phyloP scores from a whole-genome alignment of 2,113 vertebrate species.

The Tringa solitaria region DNA sequence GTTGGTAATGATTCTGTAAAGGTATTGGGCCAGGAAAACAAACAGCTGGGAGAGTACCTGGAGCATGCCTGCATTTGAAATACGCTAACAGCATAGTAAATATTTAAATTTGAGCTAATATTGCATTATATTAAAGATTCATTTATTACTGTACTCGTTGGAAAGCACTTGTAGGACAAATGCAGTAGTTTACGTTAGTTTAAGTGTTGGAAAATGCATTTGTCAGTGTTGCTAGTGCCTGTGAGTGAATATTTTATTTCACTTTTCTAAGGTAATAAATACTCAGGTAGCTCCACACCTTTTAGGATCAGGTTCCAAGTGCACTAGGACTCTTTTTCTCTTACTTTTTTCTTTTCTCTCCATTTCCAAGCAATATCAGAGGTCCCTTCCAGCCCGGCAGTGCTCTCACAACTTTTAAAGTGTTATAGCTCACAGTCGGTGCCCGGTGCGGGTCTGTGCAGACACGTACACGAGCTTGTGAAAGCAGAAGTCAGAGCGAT shows the following conservation, averaged over 20 bases:
- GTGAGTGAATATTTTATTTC: neutral
- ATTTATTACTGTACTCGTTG: neutral
- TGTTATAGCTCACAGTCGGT: rapidly evolving
- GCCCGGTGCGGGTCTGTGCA: neutral
- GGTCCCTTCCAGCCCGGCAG: neutral
- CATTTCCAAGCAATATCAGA: neutral
- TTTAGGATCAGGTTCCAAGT: neutral
- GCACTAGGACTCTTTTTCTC: no score
- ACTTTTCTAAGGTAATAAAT: neutral
- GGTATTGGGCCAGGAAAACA: neutral
- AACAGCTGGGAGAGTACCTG: neutral
- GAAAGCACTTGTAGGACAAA: neutral
- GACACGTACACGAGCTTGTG: no score
- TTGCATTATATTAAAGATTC: neutral
- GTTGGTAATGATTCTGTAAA: no score
- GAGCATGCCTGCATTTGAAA: neutral
- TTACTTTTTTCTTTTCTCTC: no score
- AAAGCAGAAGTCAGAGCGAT: neutral
- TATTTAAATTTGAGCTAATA: neutral
- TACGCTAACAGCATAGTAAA: neutral
- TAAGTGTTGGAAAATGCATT: neutral
- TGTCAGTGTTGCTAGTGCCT: neutral
- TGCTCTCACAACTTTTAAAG: no score
- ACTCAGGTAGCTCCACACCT: neutral
- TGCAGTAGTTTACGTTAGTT: neutral